Evolutionary conservation across 2,113 vertebrate species (phyloP).

Genomic region (Edolisoma coerulescens): DNA sequence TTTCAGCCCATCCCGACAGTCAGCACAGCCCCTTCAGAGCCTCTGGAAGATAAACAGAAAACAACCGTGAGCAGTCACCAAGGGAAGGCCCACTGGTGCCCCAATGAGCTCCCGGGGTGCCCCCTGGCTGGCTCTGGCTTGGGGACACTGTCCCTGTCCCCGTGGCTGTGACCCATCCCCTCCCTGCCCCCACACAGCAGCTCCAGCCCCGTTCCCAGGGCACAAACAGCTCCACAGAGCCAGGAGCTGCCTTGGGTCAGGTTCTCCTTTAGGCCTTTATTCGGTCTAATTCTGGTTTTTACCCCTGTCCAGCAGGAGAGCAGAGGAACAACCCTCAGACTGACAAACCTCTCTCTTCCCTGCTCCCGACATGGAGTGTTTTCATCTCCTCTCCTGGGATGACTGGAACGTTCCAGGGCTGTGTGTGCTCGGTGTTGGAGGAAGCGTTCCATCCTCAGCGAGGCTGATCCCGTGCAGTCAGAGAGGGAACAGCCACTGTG

Average conservation of each 20-base stretch:
- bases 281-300: background rate
- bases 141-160: background rate
- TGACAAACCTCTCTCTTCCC: background rate
- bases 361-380: rapidly evolving
- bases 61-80: background rate
- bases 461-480: background rate
- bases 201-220: background rate
- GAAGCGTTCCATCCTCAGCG: background rate
- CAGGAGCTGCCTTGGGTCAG: background rate
- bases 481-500: background rate
- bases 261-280: background rate
- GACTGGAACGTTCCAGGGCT: background rate
- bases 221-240: background rate
- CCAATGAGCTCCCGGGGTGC: background rate
- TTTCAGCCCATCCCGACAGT: background rate
- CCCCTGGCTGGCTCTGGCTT: background rate
- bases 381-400: background rate
- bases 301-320: background rate
- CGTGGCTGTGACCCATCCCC: background rate
- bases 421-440: background rate
- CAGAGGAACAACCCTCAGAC: background rate
- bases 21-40: background rate
- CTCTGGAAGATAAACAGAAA: background rate
- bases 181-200: background rate
- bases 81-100: background rate